Evolutionary conservation across 2,113 vertebrate genomes (phyloP).

Genomic region (Cichladusa arquata): DNA sequence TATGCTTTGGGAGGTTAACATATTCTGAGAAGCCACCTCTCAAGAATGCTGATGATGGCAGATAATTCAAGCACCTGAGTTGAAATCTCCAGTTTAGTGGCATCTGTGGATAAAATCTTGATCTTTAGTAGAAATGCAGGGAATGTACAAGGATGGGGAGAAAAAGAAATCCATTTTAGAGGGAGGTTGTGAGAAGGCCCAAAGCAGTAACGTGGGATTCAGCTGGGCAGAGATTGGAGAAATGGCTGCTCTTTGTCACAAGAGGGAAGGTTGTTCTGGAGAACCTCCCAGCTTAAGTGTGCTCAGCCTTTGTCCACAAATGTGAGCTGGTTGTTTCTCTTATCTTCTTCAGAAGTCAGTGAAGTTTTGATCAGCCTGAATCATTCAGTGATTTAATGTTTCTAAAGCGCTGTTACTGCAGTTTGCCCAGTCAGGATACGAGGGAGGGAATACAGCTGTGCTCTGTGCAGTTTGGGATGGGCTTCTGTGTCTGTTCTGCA

Average conservation of each 20-base stretch:
- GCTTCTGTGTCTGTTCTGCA: conserved; percentile 6
- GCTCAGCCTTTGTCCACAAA: background rate
- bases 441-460: background rate
- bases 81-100: background rate
- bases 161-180: background rate
- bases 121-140: background rate
- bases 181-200: background rate
- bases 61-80: background rate
- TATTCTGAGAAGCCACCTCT: background rate
- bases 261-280: background rate
- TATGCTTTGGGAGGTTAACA: background rate
- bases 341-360: background rate
- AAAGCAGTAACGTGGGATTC: background rate
- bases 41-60: background rate
- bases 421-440: background rate
- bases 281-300: background rate
- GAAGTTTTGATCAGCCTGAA: background rate
- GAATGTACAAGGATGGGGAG: background rate
- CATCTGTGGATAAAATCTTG: background rate
- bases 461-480: background rate
- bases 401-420: background rate
- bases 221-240: background rate
- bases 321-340: background rate
- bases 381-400: background rate
- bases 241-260: background rate